Conservation (phyloP, 2,888 invertebrate genomes). For the Hedychridium roseum region DNA sequence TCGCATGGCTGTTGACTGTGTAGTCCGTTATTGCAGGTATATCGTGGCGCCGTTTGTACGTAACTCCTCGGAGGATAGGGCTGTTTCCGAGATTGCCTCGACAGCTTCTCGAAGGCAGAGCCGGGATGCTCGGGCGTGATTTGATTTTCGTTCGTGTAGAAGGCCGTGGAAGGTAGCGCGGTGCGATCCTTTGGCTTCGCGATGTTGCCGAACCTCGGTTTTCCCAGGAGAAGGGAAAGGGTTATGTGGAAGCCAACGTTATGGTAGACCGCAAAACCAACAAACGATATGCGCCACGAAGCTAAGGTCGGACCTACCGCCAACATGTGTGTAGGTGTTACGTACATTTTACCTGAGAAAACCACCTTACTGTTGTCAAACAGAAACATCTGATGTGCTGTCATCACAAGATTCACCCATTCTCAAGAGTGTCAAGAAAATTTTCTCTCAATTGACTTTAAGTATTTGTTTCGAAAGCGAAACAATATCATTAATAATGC, state of each 20-base stretch:
- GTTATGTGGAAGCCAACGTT: conserved; percentile 46
- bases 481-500: too few relatives aligned
- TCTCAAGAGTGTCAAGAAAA: too few relatives aligned
- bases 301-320: conserved; percentile 24
- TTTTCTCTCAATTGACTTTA: too few relatives aligned
- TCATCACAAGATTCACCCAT: too few relatives aligned
- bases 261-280: conserved; percentile 60
- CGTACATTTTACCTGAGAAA: too few relatives aligned
- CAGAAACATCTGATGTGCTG: too few relatives aligned
- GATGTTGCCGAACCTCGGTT: conserved; percentile 33
- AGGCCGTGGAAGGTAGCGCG: conserved; percentile 27
- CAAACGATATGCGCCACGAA: conserved; percentile 49
- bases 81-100: conserved; percentile 11
- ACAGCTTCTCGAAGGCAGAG: conserved; percentile 21
- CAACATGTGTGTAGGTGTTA: conserved; percentile 1
- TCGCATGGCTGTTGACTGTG: too few relatives aligned
- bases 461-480: too few relatives aligned
- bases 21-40: too few relatives aligned
- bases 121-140: conserved; percentile 23
- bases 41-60: too few relatives aligned
- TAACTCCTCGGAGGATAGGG: too few relatives aligned
- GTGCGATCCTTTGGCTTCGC: conserved; percentile 34
- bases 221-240: conserved; percentile 43
- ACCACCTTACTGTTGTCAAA: too few relatives aligned
- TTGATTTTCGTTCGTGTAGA: conserved; percentile 35